These are phyloP conservation scores for Melanerpes formicivorus DNA, from an alignment of 2,113 vertebrate genomes.

Conservation along the genomic window DNA sequence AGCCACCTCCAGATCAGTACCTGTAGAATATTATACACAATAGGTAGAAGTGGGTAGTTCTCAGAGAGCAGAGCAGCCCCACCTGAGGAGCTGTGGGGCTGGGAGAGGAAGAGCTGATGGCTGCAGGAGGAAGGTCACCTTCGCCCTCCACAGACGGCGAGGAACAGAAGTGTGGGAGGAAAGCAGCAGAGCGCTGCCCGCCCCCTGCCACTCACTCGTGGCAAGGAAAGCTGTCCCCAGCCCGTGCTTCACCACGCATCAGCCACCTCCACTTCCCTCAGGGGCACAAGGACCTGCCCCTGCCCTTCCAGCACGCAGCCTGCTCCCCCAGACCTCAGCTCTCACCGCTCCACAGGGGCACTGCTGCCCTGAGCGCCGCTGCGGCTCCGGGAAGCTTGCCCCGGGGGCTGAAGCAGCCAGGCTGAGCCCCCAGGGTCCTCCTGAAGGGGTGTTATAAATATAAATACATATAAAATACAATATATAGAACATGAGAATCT, in stretches of 20 bases:
- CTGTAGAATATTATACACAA: too few species aligned
- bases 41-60: too few species aligned
- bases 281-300: background rate
- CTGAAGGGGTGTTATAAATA: too few species aligned
- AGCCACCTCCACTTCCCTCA: background rate
- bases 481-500: background rate
- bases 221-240: background rate
- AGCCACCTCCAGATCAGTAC: too few species aligned
- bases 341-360: background rate
- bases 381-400: background rate
- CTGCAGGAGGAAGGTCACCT: background rate
- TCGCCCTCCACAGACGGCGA: fast-evolving
- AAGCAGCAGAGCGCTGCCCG: background rate
- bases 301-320: constrained; percentile 12
- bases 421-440: fast-evolving
- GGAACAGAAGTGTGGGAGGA: background rate
- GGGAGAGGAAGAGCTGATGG: background rate
- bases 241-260: background rate
- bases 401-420: background rate
- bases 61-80: background rate
- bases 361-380: fast-evolving
- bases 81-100: background rate
- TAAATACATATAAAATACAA: too few species aligned
- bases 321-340: background rate
- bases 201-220: background rate